Percentiles rank a stretch among this genome's conserved stretches.
Evolutionary conservation across 2,888 invertebrate genomes (phyloP).

Genomic region (Drosophila ezoana): DNA sequence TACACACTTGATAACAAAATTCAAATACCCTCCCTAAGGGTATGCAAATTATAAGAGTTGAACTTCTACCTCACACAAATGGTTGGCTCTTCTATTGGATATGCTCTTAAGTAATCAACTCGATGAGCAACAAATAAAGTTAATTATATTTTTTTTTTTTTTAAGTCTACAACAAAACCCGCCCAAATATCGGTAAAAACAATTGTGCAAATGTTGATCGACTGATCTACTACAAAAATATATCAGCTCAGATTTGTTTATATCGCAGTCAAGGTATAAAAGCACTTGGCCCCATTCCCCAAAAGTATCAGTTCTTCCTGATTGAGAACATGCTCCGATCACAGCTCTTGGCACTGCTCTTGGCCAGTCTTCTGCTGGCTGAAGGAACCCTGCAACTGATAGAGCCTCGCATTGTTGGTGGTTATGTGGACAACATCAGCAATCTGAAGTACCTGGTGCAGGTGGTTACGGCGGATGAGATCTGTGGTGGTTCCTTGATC

Average conservation of each 20-base stretch:
- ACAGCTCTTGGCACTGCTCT: constrained; percentile 10
- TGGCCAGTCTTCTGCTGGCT: constrained; percentile 8
- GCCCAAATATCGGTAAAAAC: constrained; percentile 36
- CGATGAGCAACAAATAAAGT: not conserved
- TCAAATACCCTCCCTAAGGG: too few species aligned
- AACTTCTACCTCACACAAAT: not conserved
- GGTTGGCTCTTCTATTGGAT: not conserved
- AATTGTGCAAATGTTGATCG: constrained; percentile 63
- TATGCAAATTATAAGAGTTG: not conserved
- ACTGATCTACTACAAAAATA: too few species aligned
- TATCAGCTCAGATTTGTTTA: constrained; percentile 50
- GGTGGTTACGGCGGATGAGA: constrained; percentile 32
- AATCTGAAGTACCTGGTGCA: constrained; percentile 66
- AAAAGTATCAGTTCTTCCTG: constrained; percentile 21
- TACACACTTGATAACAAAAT: too few species aligned
- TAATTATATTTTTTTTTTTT: constrained; percentile 1
- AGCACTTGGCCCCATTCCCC: constrained; percentile 11
- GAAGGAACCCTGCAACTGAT: constrained; percentile 2
- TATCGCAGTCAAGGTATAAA: constrained; percentile 45
- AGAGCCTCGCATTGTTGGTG: constrained; percentile 66
- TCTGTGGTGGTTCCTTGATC: constrained; percentile 64
- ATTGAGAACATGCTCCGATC: constrained; percentile 34
- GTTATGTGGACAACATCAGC: constrained; percentile 41
- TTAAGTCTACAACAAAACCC: constrained; percentile 11
- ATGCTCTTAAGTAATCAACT: constrained; percentile 10